phyloP scores from a whole-genome alignment of 2,113 vertebrate species.

The Falcunculus frontatus region DNA sequence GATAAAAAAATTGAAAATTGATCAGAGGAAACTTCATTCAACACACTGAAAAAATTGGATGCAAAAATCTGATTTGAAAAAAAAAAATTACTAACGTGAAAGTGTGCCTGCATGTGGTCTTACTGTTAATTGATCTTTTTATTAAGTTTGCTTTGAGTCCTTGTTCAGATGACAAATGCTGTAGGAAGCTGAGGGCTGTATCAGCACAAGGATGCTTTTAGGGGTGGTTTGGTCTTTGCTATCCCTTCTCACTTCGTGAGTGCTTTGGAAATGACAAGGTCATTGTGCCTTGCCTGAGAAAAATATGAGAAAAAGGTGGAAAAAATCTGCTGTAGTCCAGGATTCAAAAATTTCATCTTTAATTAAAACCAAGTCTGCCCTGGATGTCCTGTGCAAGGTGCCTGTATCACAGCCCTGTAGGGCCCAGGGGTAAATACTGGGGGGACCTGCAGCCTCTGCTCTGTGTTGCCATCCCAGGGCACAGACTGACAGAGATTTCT shows the following conservation, averaged over 20 bases:
- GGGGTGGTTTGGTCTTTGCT: neutral
- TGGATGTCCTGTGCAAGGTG: neutral
- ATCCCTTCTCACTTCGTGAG: neutral
- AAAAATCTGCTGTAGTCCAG: neutral
- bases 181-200: neutral
- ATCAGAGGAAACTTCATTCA: neutral
- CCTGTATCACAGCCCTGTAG: neutral
- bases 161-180: neutral
- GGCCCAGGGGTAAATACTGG: accelerated
- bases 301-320: accelerated
- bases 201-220: neutral
- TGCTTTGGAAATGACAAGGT: neutral
- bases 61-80: neutral
- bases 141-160: neutral
- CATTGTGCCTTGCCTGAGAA: neutral
- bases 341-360: neutral
- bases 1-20: neutral
- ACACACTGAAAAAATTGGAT: neutral
- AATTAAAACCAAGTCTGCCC: neutral
- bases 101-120: neutral
- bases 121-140: neutral
- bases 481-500: neutral
- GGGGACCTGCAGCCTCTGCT: neutral
- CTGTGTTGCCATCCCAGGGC: neutral
- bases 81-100: neutral